Evolutionary conservation across 2,797 vertebrate genomes (phyloP).

Genomic region (Holocentrus rufus): DNA sequence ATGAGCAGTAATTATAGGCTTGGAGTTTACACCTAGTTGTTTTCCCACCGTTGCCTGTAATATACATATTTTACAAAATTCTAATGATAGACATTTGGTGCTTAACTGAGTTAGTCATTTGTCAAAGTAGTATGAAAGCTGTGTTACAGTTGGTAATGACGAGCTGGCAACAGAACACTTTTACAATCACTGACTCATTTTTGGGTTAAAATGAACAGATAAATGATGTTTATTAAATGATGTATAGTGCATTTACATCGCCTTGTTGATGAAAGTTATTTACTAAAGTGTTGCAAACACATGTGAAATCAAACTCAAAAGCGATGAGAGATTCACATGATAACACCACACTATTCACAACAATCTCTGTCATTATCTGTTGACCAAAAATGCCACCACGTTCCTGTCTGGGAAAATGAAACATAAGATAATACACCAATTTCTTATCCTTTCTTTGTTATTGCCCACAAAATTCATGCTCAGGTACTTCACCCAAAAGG

Average conservation of each 20-base stretch:
- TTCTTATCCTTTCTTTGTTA: slow-evolving; percentile 1
- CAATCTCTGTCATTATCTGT: background rate
- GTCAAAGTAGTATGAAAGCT: background rate
- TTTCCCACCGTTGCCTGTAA: slow-evolving; percentile 25
- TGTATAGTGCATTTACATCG: background rate
- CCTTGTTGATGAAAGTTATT: background rate
- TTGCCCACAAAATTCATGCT: slow-evolving; percentile 1
- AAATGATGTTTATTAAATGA: background rate
- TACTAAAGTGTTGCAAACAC: background rate
- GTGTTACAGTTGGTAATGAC: background rate
- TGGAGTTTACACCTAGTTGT: slow-evolving; percentile 30
- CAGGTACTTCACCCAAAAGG: slow-evolving; percentile 6
- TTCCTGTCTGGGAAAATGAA: background rate
- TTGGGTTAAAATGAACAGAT: background rate
- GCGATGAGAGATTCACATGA: background rate
- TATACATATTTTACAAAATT: slow-evolving; percentile 29
- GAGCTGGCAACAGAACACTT: background rate
- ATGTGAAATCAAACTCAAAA: background rate
- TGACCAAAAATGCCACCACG: background rate
- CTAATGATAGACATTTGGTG: slow-evolving; percentile 22
- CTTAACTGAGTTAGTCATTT: slow-evolving; percentile 7
- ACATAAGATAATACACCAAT: background rate
- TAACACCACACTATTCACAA: background rate
- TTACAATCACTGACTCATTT: slow-evolving; percentile 1
- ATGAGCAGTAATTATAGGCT: slow-evolving; percentile 24